Conservation (phyloP, 2,797 vertebrate genomes). For the Notolepis coatsorum region DNA sequence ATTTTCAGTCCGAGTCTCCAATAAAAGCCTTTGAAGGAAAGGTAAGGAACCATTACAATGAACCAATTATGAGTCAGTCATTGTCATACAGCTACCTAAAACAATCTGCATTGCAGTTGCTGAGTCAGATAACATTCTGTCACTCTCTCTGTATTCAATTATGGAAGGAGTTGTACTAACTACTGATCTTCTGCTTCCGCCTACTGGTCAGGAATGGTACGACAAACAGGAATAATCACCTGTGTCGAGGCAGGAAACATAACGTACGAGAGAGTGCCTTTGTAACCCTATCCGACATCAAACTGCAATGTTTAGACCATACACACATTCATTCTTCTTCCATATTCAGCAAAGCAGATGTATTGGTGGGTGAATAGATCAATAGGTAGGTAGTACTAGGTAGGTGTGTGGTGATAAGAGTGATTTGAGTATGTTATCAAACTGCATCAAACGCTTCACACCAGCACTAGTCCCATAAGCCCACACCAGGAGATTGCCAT, state of each 20-base stretch:
- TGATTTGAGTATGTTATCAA: conserved; percentile 22
- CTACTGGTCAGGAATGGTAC: conserved; percentile 39
- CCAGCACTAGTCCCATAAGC: conserved; percentile 39
- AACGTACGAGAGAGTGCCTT: background rate
- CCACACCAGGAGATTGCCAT: conserved; percentile 65
- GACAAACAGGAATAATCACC: background rate
- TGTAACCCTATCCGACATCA: conserved; percentile 21
- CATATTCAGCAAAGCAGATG: conserved; percentile 43
- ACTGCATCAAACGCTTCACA: conserved; percentile 31
- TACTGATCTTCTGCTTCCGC: conserved; percentile 36
- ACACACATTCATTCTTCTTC: conserved; percentile 17
- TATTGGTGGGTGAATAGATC: conserved; percentile 11
- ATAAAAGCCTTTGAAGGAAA: background rate
- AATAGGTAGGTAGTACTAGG: conserved; percentile 16
- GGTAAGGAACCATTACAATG: background rate
- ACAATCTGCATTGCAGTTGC: conserved; percentile 64
- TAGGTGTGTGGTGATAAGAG: conserved; percentile 14
- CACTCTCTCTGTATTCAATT: background rate
- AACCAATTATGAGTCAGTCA: conserved; percentile 15
- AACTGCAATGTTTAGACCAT: conserved; percentile 58
- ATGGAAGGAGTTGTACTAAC: background rate
- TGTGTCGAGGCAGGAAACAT: too few species aligned
- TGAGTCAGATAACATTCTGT: background rate
- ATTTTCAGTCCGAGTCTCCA: too few species aligned
- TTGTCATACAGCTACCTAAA: conserved; percentile 39